Base-by-base conservation (phyloP, 2,888 invertebrate species). In the Nemotelus nigrinus region DNA sequence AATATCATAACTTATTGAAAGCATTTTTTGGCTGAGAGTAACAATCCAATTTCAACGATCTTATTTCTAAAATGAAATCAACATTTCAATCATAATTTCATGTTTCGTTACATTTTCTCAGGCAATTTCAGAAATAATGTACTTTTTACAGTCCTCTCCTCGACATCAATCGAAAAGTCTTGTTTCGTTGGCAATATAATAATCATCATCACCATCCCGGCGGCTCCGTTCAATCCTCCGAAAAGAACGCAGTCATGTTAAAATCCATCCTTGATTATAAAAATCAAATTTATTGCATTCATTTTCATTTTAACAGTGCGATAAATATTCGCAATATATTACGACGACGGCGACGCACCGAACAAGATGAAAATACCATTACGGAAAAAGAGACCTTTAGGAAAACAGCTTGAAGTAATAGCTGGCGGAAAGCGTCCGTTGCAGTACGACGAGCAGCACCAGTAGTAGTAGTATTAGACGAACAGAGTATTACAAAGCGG, bases 221-320 rank as follows among this genome's bases (percentile, higher is more conserved):
- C 50, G 10, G 10, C 57, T 10, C 57, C 3, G 25, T 10, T 39
- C 63, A 1, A 63, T n/a, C 25, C 25, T 25, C 25, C 25, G 25
- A 25, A 25, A 25, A 25, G 25, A 25, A 25, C 25, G 25, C 25
- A 25, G 39, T 63, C 63, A 63, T 55, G 53, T 53, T 53, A 53
- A 70, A 70, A 70, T 68, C 50, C 68, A 25, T 70, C 70, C 70
- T 55, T 43, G 70, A 70, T 70, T 70, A 70, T 70, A 70, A 70
- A 70, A 70, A 70, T 70, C 70, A 70, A 70, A 72, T 58, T 72
- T 72, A 72, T 72, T 60, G 58, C 58, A 45, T 72, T 72, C 58
- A 72, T 72, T 72, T 58, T 45, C 58, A 58, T 72, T 72, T 53
- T 58, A 72, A 72, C 58, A 72, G 60, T 48, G 45, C 72, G 72